Evolutionary conservation across 1,140 invertebrate species (phyloP).

Genomic region (Olivierus martensii): DNA sequence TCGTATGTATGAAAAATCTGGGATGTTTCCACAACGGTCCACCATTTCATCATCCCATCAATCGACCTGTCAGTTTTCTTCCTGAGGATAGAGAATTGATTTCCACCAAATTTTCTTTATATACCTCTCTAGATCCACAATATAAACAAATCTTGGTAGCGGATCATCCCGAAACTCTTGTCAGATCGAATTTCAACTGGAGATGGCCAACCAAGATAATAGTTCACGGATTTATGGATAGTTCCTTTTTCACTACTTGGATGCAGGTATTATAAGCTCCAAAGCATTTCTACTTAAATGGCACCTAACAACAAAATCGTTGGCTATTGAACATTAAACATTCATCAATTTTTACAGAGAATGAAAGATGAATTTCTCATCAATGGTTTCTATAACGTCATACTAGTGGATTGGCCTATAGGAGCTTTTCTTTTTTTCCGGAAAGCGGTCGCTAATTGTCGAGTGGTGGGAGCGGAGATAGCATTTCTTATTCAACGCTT

Average conservation of each 20-base stretch:
- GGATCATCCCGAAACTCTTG: conserved; percentile 28
- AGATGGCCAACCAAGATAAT: conserved; percentile 55
- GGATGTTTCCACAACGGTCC: conserved; percentile 17
- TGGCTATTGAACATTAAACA: background rate
- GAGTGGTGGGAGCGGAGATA: conserved; percentile 45
- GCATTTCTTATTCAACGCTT: conserved; percentile 30
- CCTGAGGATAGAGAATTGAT: conserved; percentile 40
- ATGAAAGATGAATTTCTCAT: conserved; percentile 4
- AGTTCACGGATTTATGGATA: conserved; percentile 49
- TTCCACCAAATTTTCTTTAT: conserved; percentile 35
- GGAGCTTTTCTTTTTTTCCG: conserved; percentile 38
- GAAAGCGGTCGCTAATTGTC: conserved; percentile 44
- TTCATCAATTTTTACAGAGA: background rate
- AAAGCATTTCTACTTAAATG: too few relatives aligned
- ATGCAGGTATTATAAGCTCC: conserved; percentile 6
- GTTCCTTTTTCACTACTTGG: conserved; percentile 6
- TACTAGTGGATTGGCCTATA: conserved; percentile 30
- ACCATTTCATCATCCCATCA: conserved; percentile 12
- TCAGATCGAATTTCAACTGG: conserved; percentile 22
- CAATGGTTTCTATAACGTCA: conserved; percentile 26
- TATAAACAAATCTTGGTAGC: background rate
- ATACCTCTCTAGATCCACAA: conserved; percentile 34
- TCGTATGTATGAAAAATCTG: conserved; percentile 12
- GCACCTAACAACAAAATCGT: too few relatives aligned
- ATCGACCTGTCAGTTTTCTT: conserved; percentile 5